A percentile compares a stretch with the other conserved stretches of the same genome.
Evolutionary conservation across 2,888 invertebrate species (phyloP).

Genomic region (Noctua pronuba): DNA sequence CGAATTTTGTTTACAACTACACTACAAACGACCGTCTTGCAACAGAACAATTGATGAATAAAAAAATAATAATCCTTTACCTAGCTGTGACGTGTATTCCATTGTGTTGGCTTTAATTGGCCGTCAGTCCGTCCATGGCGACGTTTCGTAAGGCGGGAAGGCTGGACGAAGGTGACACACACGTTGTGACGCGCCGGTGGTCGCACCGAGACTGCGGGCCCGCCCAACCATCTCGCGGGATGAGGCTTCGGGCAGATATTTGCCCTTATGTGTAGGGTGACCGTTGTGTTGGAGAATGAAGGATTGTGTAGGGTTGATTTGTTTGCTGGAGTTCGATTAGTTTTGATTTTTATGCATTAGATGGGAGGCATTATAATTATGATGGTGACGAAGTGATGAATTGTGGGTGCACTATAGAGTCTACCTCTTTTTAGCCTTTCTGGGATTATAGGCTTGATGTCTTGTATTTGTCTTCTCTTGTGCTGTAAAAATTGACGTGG

Average conservation of each 20-base stretch:
- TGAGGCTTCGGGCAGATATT: slow-evolving; percentile 71
- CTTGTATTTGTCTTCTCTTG: neutral
- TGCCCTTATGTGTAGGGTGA: slow-evolving; percentile 64
- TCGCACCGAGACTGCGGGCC: slow-evolving; percentile 72
- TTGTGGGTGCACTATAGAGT: neutral
- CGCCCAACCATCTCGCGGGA: slow-evolving; percentile 72
- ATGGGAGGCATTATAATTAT: too few relatives aligned
- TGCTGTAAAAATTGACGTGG: neutral
- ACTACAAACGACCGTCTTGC: slow-evolving; percentile 31
- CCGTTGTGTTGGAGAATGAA: neutral
- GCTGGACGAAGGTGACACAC: slow-evolving; percentile 8
- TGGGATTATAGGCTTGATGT: neutral
- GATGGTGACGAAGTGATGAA: neutral
- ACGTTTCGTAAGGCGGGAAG: slow-evolving; percentile 75
- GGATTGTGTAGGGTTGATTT: neutral
- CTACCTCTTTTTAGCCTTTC: neutral
- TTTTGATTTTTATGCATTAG: neutral
- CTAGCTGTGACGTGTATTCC: slow-evolving; percentile 82
- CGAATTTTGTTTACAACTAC: slow-evolving; percentile 56
- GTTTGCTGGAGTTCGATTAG: neutral
- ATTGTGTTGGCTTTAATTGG: slow-evolving; percentile 82
- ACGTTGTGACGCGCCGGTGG: slow-evolving; percentile 59
- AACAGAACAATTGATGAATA: slow-evolving; percentile 71
- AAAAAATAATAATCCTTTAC: slow-evolving; percentile 75
- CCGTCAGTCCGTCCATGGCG: slow-evolving; percentile 64